A percentile compares a stretch with the other conserved stretches of the same genome.
phyloP scores from a whole-genome alignment of 2,113 vertebrate species.

The Vulpes ferrilata region DNA sequence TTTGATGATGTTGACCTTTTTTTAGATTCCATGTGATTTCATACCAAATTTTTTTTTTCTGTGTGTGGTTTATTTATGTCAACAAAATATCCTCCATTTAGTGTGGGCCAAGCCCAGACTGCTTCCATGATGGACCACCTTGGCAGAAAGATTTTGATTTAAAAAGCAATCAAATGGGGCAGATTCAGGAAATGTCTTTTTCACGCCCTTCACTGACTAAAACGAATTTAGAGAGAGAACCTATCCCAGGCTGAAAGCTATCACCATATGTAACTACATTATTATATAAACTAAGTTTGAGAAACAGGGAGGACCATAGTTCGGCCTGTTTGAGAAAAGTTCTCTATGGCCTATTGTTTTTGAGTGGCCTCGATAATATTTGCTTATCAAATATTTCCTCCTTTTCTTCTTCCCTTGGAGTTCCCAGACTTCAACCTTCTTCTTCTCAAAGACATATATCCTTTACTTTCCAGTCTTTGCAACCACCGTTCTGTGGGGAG shows the following conservation, averaged over 20 bases:
- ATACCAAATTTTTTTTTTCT: background rate
- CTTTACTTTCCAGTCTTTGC: background rate
- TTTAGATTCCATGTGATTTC: background rate
- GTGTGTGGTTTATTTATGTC: background rate
- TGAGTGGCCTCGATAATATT: background rate
- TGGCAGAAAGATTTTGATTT: background rate
- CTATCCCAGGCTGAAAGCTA: background rate
- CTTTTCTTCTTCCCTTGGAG: background rate
- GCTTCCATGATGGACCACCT: background rate
- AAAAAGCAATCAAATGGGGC: background rate
- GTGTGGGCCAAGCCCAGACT: background rate
- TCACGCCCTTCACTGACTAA: background rate
- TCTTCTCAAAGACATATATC: background rate
- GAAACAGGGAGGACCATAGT: background rate
- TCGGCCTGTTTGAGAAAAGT: background rate
- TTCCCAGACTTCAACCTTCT: background rate
- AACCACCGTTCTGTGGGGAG: background rate
- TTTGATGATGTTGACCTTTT: background rate
- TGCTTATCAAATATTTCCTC: background rate
- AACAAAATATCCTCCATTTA: background rate
- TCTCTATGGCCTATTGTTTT: background rate
- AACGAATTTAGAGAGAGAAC: background rate
- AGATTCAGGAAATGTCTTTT: background rate
- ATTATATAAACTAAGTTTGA: background rate
- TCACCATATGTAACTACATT: background rate